Evolutionary conservation across 2,113 vertebrate species (phyloP).

Genomic region (Ageneiosus marmoratus): DNA sequence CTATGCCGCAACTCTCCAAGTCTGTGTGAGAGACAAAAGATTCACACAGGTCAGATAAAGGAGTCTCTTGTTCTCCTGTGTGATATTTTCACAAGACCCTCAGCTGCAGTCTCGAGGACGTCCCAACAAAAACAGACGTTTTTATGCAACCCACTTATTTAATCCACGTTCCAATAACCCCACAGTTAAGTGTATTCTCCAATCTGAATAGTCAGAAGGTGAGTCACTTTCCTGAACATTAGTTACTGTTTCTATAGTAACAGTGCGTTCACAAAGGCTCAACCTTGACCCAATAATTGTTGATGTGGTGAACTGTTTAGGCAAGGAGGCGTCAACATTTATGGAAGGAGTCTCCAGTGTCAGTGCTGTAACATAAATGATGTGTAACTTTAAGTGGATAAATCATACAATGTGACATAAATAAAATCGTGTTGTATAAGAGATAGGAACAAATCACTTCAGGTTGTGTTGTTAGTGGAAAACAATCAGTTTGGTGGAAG

Average conservation of each 20-base stretch:
- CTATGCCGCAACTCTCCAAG: no score
- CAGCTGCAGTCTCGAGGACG: constrained; percentile 38
- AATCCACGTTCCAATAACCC: neutral
- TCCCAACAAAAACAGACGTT: constrained; percentile 33
- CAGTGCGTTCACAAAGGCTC: neutral
- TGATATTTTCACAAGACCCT: constrained; percentile 57
- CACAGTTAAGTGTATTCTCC: neutral
- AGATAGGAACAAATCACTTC: no score
- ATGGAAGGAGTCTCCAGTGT: neutral
- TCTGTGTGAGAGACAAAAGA: no score
- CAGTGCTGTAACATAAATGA: neutral
- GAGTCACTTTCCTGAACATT: neutral
- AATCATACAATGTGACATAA: neutral
- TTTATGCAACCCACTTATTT: constrained; percentile 19
- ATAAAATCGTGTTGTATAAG: no score
- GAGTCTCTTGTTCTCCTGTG: constrained; percentile 44
- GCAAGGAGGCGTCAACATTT: neutral
- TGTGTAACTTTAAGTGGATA: neutral
- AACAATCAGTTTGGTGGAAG: neutral
- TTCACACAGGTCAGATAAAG: constrained; percentile 31
- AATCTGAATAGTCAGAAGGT: neutral
- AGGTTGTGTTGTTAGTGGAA: neutral
- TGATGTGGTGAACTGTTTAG: neutral
- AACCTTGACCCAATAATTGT: no score
- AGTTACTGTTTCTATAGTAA: neutral